phyloP scores from a whole-genome alignment of 2,888 invertebrate genomes.

The Cephus nigrinus region DNA sequence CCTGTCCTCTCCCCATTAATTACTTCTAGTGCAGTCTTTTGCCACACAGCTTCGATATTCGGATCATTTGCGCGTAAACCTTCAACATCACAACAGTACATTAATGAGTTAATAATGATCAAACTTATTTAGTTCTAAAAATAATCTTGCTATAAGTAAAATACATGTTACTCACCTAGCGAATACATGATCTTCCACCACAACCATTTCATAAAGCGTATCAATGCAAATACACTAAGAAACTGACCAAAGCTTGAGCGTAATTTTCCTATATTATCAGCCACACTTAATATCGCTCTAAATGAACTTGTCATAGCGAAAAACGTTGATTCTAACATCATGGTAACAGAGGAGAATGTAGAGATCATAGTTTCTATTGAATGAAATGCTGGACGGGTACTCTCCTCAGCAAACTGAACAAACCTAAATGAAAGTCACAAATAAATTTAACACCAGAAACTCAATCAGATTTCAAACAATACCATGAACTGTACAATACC shows the following conservation, averaged over 20 bases:
- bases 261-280: constrained; percentile 91
- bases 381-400: constrained; percentile 91
- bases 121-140: neutral
- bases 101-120: constrained; percentile 3
- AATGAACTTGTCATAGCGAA: constrained; percentile 96
- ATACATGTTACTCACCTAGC: constrained; percentile 68
- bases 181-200: constrained; percentile 79
- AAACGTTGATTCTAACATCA: constrained; percentile 97
- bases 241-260: constrained; percentile 86
- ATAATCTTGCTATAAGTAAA: neutral
- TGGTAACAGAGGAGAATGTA: constrained; percentile 92
- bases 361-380: constrained; percentile 93
- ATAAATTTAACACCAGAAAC: neutral
- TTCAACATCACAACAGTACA: constrained; percentile 26
- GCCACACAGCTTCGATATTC: constrained; percentile 59
- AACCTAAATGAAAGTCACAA: constrained; percentile 69
- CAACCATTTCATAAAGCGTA: constrained; percentile 84
- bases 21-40: constrained; percentile 59
- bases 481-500: no score
- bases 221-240: constrained; percentile 87
- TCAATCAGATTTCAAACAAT: no score
- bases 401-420: constrained; percentile 90
- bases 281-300: constrained; percentile 93
- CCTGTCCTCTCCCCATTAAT: constrained; percentile 59
- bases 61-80: constrained; percentile 56